Base-by-base conservation (phyloP, 2,888 invertebrate species). In the Atethmia centrago region DNA sequence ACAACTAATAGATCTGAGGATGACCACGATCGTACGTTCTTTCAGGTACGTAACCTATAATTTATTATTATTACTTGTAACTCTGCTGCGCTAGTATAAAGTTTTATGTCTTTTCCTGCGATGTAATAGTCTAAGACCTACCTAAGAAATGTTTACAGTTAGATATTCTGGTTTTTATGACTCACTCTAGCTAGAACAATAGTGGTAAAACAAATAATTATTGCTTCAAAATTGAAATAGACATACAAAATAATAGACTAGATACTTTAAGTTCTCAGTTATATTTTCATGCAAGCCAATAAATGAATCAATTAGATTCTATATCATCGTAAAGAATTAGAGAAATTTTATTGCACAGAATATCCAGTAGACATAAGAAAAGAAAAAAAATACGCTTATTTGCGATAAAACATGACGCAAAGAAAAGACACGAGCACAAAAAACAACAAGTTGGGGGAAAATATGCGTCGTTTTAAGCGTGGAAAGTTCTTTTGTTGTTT, bases 1-100 rank as follows among this genome's bases (percentile, higher is more conserved):
- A 88, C 99, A 99, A 93, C 97, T 99, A 73, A 97, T 99, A 92
- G 99, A 99, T 96, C 97, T 99, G 83, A 97, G 99, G 92, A 99
- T 98, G 98, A 99, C 99, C 96, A 98, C 98, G 94, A 98, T 99
- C 79, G 97, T 99, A 80, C 97, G 98, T 83, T 98, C 99, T 74
- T 99, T 99, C 96, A 98, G 98, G 99, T 99, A 97, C 72, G 71
- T 75, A 72, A 75, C 80, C 69, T 77, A 65, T 76, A 76, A 79
- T 79, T 83, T 79, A 85, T 76, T 80, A 67, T 70, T 71, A 81
- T 79, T 83, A 75, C 84, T 83, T 79, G 73, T 80, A 74, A 79
- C 74, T 74, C 73, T 65, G 65, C 66, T 64, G 47, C 49, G 58
- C 76, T 25, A 67, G 61, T 83, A 71, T 80, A 82, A 84, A 70